Percentiles rank a stretch among this genome's conserved stretches.
These are phyloP conservation scores for Falco naumanni DNA, from an alignment of 2,797 vertebrate genomes.

Conservation along the genomic window DNA sequence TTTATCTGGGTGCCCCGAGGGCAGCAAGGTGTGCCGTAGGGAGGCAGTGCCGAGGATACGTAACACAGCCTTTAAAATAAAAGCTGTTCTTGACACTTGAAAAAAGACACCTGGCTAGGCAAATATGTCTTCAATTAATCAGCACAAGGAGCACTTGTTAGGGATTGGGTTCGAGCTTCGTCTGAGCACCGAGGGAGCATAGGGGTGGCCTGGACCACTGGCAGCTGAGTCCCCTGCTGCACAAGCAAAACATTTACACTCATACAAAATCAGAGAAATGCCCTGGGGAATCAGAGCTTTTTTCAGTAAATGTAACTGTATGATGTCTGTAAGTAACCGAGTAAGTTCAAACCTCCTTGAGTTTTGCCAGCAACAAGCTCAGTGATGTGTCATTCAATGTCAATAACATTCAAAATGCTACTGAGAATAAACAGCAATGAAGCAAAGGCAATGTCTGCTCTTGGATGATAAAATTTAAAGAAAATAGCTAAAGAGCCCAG, in stretches of 20 bases:
- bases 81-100: background rate
- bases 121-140: background rate
- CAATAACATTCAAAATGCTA: background rate
- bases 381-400: background rate
- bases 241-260: background rate
- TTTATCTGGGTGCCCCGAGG: background rate
- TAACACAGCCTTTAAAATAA: background rate
- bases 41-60: background rate
- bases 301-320: background rate
- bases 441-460: background rate
- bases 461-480: background rate
- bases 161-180: background rate
- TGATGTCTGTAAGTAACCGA: background rate
- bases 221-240: background rate
- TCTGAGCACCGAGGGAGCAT: background rate
- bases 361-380: background rate
- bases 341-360: background rate
- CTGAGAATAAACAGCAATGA: background rate
- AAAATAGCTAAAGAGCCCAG: background rate
- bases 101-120: background rate
- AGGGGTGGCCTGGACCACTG: background rate
- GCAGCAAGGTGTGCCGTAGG: background rate
- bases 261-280: background rate
- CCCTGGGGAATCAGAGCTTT: background rate
- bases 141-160: background rate